phyloP scores from a whole-genome alignment of 2,113 vertebrate genomes.

The Patagioenas fasciata region DNA sequence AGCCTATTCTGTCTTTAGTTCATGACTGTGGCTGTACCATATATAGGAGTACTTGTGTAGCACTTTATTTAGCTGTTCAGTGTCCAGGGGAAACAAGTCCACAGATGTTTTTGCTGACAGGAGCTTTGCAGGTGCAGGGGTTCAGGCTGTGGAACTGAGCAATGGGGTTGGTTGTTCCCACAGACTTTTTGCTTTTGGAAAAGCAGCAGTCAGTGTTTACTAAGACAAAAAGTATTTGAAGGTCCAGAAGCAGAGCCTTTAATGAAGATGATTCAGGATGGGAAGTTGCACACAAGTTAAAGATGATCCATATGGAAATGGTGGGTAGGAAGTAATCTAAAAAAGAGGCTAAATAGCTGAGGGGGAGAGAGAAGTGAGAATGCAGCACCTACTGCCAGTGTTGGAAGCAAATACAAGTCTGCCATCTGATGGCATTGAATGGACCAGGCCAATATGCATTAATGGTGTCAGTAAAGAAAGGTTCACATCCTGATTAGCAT shows the following conservation, averaged over 20 bases:
- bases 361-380: neutral
- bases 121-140: neutral
- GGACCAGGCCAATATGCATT: neutral
- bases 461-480: neutral
- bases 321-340: neutral
- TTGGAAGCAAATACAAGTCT: slow-evolving; percentile 56
- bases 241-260: neutral
- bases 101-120: neutral
- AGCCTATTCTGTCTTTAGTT: neutral
- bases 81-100: neutral
- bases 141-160: neutral
- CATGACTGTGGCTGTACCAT: neutral
- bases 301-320: neutral
- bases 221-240: neutral
- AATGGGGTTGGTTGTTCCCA: neutral
- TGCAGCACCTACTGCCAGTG: neutral
- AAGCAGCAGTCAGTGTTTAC: neutral
- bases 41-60: neutral
- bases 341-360: neutral
- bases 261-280: neutral
- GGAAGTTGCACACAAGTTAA: neutral
- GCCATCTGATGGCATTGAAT: slow-evolving; percentile 61
- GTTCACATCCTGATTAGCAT: neutral
- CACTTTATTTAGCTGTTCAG: neutral
- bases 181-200: neutral